These are phyloP conservation scores for Drosophila nigritarsus DNA, from an alignment of 2,888 invertebrate genomes.

Conservation along the genomic window DNA sequence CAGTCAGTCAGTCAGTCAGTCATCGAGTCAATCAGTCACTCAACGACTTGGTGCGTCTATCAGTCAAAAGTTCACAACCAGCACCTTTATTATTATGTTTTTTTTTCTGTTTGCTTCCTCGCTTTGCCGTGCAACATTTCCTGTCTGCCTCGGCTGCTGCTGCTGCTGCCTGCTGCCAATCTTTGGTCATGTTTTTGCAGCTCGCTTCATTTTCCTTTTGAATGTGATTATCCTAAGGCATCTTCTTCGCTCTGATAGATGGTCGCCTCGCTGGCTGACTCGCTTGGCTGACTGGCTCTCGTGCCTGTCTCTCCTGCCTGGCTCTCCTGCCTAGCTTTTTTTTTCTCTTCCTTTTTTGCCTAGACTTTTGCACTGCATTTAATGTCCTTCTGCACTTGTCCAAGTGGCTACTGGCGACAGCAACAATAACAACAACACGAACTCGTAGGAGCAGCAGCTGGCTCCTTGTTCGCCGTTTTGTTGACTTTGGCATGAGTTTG, in stretches of 20 bases:
- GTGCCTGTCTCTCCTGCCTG: background rate
- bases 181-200: slow-evolving; percentile 71
- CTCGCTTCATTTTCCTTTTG: slow-evolving; percentile 77
- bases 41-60: slow-evolving; percentile 52
- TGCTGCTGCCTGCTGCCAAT: slow-evolving; percentile 43
- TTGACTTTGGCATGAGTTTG: slow-evolving; percentile 80
- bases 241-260: slow-evolving; percentile 71
- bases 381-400: slow-evolving; percentile 72
- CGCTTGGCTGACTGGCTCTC: background rate
- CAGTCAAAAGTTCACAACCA: slow-evolving; percentile 71
- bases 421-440: slow-evolving; percentile 5
- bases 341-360: background rate
- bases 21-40: slow-evolving; percentile 13
- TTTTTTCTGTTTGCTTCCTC: slow-evolving; percentile 33
- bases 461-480: slow-evolving; percentile 71
- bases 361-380: slow-evolving; percentile 68
- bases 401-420: slow-evolving; percentile 43
- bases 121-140: slow-evolving; percentile 67
- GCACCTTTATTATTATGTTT: background rate
- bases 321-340: background rate
- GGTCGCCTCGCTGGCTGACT: slow-evolving; percentile 35
- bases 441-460: slow-evolving; percentile 26
- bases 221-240: slow-evolving; percentile 80
- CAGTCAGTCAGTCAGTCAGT: slow-evolving; percentile 16
- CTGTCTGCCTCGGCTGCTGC: slow-evolving; percentile 46